A percentile compares a stretch with the other conserved stretches of the same genome.
Conservation (phyloP, 2,888 invertebrate genomes). For the Melangyna quadrimaculata region DNA sequence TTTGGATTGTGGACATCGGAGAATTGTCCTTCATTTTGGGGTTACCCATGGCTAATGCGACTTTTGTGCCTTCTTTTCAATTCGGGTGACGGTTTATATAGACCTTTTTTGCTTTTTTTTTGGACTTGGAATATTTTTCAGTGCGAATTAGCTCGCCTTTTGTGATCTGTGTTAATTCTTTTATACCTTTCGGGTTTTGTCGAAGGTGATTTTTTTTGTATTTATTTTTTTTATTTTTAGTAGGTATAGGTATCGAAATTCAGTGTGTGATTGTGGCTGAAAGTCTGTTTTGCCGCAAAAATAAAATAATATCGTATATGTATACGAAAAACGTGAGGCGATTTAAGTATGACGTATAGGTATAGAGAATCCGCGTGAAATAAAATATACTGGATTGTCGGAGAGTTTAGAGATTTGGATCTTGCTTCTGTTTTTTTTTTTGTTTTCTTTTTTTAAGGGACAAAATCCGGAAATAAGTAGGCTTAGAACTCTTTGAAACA, state of each 20-base stretch:
- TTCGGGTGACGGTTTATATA: conserved; percentile 48
- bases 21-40: conserved; percentile 64
- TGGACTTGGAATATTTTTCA: conserved; percentile 62
- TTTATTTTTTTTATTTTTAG: background rate
- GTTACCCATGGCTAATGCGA: conserved; percentile 70
- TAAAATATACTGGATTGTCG: background rate
- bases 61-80: conserved; percentile 51
- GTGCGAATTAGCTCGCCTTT: conserved; percentile 72
- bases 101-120: background rate
- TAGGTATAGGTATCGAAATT: conserved; percentile 23
- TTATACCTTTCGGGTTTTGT: conserved; percentile 33
- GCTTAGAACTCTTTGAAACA: background rate
- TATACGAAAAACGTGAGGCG: conserved; percentile 28
- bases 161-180: conserved; percentile 71
- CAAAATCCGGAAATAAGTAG: conserved; percentile 51
- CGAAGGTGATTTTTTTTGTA: conserved; percentile 13
- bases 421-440: background rate
- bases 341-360: conserved; percentile 45
- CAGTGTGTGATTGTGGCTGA: conserved; percentile 53
- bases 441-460: background rate
- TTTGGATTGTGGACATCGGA: conserved; percentile 31
- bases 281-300: conserved; percentile 26
- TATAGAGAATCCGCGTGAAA: conserved; percentile 33
- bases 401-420: conserved; percentile 26
- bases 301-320: conserved; percentile 20